A percentile compares a stretch with the other conserved stretches of the same genome.
phyloP scores from a whole-genome alignment of 1,140 invertebrate genomes.

The Papilio xuthus region DNA sequence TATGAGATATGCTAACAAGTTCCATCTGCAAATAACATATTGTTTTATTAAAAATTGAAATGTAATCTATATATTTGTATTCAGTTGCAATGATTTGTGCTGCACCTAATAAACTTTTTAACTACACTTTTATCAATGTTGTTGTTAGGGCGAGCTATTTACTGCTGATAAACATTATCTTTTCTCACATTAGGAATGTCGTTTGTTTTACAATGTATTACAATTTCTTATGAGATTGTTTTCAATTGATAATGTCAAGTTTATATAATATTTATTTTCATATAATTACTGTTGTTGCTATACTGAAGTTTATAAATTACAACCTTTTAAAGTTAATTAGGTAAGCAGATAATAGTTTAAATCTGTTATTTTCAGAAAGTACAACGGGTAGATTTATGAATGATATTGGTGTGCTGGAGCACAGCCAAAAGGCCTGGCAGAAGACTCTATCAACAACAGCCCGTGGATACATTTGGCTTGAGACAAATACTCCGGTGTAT shows the following conservation, averaged over 20 bases:
- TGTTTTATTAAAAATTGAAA: no score
- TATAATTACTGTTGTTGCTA: neutral
- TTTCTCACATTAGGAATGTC: slow-evolving; percentile 18
- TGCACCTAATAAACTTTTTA: slow-evolving; percentile 19
- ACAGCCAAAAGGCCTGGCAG: slow-evolving; percentile 83
- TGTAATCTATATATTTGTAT: neutral
- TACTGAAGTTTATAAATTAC: neutral
- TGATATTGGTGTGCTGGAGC: slow-evolving; percentile 83
- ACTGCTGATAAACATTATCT: slow-evolving; percentile 12
- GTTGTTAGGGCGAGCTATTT: slow-evolving; percentile 14
- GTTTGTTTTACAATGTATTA: slow-evolving; percentile 24
- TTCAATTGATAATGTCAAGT: neutral
- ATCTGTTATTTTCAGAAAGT: slow-evolving; percentile 76
- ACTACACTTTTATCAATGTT: slow-evolving; percentile 36
- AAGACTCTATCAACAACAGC: slow-evolving; percentile 81
- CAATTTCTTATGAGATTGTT: slow-evolving; percentile 11
- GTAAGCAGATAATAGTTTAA: no score
- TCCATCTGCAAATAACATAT: no score
- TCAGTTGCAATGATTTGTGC: neutral
- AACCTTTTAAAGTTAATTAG: no score
- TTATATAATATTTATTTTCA: no score
- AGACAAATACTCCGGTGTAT: slow-evolving; percentile 86
- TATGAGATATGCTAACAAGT: no score
- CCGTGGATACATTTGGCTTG: slow-evolving; percentile 83
- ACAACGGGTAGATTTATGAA: slow-evolving; percentile 83